Evolutionary conservation across 2,888 invertebrate species (phyloP), one percentile per base, ranked within the genome.

Genomic region (Bellardia pandia): DNA sequence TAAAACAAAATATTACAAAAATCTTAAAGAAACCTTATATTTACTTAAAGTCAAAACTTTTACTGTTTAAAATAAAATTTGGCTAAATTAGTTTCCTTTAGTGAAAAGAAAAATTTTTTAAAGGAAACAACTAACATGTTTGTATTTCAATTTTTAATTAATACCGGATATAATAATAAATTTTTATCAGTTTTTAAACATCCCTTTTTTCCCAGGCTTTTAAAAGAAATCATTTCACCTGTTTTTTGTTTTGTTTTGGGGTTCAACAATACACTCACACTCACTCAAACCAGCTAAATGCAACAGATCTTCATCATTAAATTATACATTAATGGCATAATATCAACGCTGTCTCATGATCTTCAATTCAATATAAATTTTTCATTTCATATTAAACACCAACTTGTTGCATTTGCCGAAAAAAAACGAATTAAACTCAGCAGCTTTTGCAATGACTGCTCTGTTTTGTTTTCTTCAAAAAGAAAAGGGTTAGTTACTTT

Each of bases 211-310:
- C 68, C 69, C 74, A 79, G 72, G 72, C 53, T 45, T 45, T 23
- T 72, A 64, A 76, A 80, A 78, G 86, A 87, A 87, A 87, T 87
- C 87, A 78, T 85, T 87, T 85, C 87, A 87, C 87, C 87, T 87
- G 87, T 82, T 87, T 85, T 14, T 48, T 78, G n/a, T n/a, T 30
- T 51, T 53, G 37, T 78, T 30, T 51, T 23, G 23, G 23, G 23
- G 6, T 3, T 13, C n/a, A 53, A 53, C 16, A 53, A 53, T 53
- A 53, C 51, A n/a, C 1, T 1, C 23, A 23, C 23, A 23, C 5
- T n/a, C 4, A n/a, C 16, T 53, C 53, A 6, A 53, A 53, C 14
- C 14, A 58, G 8, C 13, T n/a, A 51, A 51, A 74, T 7, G 11
- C n/a, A 77, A 68, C 23, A 81, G 85, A 87, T 87, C 81, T 81